These are phyloP conservation scores for Pseudococcus viburni DNA, from an alignment of 2,888 invertebrate genomes.

Conservation along the genomic window DNA sequence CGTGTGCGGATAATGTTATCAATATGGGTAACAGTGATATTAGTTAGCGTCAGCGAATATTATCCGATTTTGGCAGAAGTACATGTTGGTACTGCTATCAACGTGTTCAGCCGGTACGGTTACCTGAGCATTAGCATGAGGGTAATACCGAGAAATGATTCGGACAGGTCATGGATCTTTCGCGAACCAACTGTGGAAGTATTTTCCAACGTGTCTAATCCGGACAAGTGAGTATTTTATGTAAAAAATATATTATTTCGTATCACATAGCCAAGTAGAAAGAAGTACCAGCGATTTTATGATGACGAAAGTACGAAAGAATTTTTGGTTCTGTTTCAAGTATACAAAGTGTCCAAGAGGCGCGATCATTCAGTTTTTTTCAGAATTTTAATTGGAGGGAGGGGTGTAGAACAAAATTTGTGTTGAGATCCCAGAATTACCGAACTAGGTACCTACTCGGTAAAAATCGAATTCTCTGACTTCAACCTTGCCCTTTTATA, in stretches of 20 bases:
- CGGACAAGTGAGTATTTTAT: slow-evolving; percentile 33
- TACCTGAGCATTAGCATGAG: slow-evolving; percentile 88
- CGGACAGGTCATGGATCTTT: slow-evolving; percentile 78
- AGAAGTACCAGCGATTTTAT: no score
- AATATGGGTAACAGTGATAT: slow-evolving; percentile 62
- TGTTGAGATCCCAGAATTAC: no score
- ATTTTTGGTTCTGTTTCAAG: no score
- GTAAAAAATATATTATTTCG: not conserved
- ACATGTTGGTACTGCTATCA: slow-evolving; percentile 84
- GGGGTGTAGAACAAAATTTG: no score
- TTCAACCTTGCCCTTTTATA: no score
- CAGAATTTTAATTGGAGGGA: no score
- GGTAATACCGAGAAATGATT: slow-evolving; percentile 71
- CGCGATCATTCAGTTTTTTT: no score
- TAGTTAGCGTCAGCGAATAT: slow-evolving; percentile 39
- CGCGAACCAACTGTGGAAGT: slow-evolving; percentile 81
- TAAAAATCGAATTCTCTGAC: no score
- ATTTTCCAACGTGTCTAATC: slow-evolving; percentile 73
- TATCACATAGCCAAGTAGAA: no score
- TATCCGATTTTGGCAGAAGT: slow-evolving; percentile 55
- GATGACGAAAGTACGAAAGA: no score
- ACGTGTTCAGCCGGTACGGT: slow-evolving; percentile 81
- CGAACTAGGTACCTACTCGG: no score
- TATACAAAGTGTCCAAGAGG: no score
- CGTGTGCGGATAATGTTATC: slow-evolving; percentile 63